Evolutionary conservation across 2,888 invertebrate species (phyloP), one percentile per base, ranked within the genome.

Genomic region (Cerastoderma edule): DNA sequence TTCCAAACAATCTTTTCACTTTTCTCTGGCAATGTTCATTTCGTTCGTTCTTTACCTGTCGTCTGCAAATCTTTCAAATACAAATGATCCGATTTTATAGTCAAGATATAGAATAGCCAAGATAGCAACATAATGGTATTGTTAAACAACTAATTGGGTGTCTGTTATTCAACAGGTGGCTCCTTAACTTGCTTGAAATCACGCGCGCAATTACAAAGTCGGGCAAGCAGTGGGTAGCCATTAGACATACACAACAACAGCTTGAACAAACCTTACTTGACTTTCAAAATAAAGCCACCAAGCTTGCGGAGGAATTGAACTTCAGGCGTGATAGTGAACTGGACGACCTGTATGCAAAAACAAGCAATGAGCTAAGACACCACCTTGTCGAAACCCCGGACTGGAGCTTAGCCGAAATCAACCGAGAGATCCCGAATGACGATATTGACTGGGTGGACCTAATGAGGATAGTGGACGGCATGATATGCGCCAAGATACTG

Each of bases 151-250:
- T n/a, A n/a, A n/a, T n/a, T n/a, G n/a, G n/a, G n/a, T n/a, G n/a
- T 27, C 5, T 57, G 24, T 19, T 32, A 39, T 54, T 16, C 28
- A 56, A 33, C 67, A 77, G 77, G 13, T 77, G 77, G 77, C 53
- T 72, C 16, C 53, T 77, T 28, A 69, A 69, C 30, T 30, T 69
- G 24, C 50, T 77, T 30, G 72, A 77, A 33, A 53, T 69, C 39
- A 56, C 64, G 22, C 50, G 65, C 32, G 48, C 60, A 3, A 35
- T 72, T 19, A 69, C 63, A 19, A 53, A 50, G 24, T 6, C 46
- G n/a, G 69, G 63, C 8, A 66, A 69, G 50, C 19, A 66, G 24
- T 57, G 69, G 48, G 30, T 56, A 13, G 35, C 50, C 3, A 10
- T 65, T 2, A 50, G 28, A n/a, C 6, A 39, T 13, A 44, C 64